Percentiles rank a stretch among this genome's conserved stretches.
Conservation (phyloP, 2,888 invertebrate genomes). For the Leucophenga maculata region DNA sequence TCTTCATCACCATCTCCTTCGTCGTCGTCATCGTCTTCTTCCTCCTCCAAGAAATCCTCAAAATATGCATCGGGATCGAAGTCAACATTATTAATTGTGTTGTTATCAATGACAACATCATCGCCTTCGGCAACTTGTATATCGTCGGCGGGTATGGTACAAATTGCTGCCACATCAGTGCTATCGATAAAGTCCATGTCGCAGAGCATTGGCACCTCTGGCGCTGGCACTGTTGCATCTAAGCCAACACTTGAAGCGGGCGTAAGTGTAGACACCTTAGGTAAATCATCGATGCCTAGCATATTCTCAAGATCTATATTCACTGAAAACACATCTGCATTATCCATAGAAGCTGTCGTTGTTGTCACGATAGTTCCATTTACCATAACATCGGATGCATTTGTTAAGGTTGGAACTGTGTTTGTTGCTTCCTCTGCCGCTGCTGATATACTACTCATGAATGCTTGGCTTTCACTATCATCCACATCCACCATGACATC, state of each 20-base stretch:
- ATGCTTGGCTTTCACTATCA: background rate
- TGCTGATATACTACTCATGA: too few species aligned
- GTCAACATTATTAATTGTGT: constrained; percentile 53
- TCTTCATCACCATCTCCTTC: constrained; percentile 53
- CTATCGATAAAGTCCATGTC: constrained; percentile 58
- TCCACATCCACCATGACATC: too few species aligned
- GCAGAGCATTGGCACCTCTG: constrained; percentile 40
- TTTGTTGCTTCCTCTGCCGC: too few species aligned
- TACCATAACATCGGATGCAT: background rate
- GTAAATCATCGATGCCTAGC: background rate
- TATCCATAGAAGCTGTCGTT: background rate
- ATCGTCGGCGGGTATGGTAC: constrained; percentile 64
- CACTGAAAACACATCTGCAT: background rate
- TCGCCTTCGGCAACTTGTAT: constrained; percentile 67
- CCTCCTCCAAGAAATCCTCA: constrained; percentile 60
- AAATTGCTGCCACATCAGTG: constrained; percentile 52
- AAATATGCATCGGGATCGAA: constrained; percentile 65
- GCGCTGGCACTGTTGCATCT: constrained; percentile 27
- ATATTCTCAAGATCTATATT: background rate
- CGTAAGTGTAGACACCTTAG: background rate
- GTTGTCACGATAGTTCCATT: background rate
- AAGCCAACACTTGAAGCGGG: background rate
- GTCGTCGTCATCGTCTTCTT: constrained; percentile 52
- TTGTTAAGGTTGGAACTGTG: background rate
- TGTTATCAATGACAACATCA: constrained; percentile 65